These are phyloP conservation scores for Atherinomorus stipes DNA, from an alignment of 2,113 vertebrate genomes.

Conservation along the genomic window DNA sequence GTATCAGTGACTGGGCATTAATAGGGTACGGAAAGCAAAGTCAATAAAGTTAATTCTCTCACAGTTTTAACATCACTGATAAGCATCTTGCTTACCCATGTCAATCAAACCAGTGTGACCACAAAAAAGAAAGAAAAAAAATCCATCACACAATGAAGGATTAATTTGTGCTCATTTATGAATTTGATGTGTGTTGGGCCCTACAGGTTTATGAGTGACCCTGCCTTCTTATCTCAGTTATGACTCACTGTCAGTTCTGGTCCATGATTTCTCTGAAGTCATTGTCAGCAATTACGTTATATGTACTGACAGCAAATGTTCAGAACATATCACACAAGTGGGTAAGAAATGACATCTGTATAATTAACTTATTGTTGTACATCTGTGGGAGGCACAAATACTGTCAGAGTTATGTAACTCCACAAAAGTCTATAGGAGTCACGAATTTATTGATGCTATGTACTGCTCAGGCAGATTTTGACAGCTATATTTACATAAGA, in stretches of 20 bases:
- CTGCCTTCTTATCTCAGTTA: conserved; percentile 22
- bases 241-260: conserved; percentile 37
- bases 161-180: neutral
- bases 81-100: neutral
- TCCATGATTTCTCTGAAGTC: conserved; percentile 29
- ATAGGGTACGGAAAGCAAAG: neutral
- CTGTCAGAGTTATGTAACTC: conserved; percentile 40
- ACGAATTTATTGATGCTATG: conserved; percentile 30
- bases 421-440: conserved; percentile 25
- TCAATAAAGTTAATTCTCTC: neutral
- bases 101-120: neutral
- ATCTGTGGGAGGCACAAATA: conserved; percentile 47
- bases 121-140: neutral
- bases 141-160: neutral
- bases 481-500: conserved; percentile 24
- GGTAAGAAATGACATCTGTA: conserved; percentile 61
- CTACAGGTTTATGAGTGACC: conserved; percentile 15
- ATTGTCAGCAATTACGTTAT: conserved; percentile 42
- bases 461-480: conserved; percentile 31
- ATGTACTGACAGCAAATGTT: conserved; percentile 56
- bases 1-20: neutral
- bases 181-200: neutral
- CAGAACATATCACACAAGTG: conserved; percentile 48
- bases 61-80: neutral
- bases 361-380: conserved; percentile 66